Conservation (phyloP, 1,140 invertebrate species). For the Linepithema humile region DNA sequence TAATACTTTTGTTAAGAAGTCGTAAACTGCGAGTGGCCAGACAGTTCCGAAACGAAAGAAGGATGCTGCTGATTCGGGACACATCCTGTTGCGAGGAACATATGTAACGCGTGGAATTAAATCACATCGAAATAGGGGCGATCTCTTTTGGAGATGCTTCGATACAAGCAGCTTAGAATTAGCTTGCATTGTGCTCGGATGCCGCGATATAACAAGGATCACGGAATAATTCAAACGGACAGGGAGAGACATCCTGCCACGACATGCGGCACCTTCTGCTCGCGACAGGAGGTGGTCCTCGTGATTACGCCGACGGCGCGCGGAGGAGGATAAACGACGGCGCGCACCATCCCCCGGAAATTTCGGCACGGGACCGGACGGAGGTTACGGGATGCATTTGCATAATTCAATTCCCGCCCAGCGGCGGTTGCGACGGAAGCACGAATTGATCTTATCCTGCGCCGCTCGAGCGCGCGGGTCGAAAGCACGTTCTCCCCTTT, state of each 20-base stretch:
- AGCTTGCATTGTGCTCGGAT: conserved; percentile 5
- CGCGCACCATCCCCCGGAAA: conserved; percentile 47
- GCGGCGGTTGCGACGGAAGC: conserved; percentile 38
- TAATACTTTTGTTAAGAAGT: no score
- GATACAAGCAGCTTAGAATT: not conserved
- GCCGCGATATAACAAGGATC: conserved; percentile 40
- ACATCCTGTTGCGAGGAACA: not conserved
- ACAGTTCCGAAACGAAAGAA: not conserved
- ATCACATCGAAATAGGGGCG: not conserved
- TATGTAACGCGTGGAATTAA: conserved; percentile 11
- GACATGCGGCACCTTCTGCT: conserved; percentile 40
- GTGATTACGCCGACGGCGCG: conserved; percentile 41
- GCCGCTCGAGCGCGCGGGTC: conserved; percentile 14
- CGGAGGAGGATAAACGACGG: conserved; percentile 15
- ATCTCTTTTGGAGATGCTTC: conserved; percentile 5
- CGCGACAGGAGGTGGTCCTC: conserved; percentile 32
- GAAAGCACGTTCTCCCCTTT: not conserved
- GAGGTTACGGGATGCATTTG: conserved; percentile 54
- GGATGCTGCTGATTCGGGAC: not conserved
- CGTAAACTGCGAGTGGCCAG: no score
- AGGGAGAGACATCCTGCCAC: conserved; percentile 18
- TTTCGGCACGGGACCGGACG: conserved; percentile 54
- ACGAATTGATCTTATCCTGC: conserved; percentile 65
- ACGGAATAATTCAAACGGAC: conserved; percentile 62
- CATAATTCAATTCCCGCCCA: conserved; percentile 65